Conservation (phyloP, 2,888 invertebrate genomes). For the Proisotoma minuta region DNA sequence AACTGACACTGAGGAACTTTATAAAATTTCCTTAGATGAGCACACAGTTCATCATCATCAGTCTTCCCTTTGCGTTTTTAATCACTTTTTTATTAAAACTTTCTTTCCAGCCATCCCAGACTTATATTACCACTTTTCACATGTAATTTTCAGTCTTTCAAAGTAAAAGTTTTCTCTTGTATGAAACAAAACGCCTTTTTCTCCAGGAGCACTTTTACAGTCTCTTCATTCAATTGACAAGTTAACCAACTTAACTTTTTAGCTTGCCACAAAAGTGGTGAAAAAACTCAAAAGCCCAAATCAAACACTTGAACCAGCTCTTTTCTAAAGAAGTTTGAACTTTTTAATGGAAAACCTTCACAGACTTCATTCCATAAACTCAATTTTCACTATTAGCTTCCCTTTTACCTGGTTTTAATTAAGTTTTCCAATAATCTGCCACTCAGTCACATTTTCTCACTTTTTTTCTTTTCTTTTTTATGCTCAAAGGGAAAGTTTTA, state of each 20-base stretch:
- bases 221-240: slow-evolving; percentile 13
- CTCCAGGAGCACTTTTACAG: slow-evolving; percentile 13
- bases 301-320: slow-evolving; percentile 17
- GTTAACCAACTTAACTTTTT: slow-evolving; percentile 18
- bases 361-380: neutral
- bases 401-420: neutral
- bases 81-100: slow-evolving; percentile 31
- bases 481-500: too few species aligned
- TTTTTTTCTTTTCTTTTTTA: neutral
- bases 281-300: slow-evolving; percentile 19
- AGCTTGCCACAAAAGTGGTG: slow-evolving; percentile 12
- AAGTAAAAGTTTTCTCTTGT: slow-evolving; percentile 2
- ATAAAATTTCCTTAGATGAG: slow-evolving; percentile 9
- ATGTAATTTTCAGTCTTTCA: slow-evolving; percentile 3
- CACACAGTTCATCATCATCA: slow-evolving; percentile 15
- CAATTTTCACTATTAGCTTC: neutral
- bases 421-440: slow-evolving; percentile 23
- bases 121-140: slow-evolving; percentile 26
- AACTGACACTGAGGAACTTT: slow-evolving; percentile 5
- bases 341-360: slow-evolving; percentile 9
- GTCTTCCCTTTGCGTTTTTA: slow-evolving; percentile 16
- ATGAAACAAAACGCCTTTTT: slow-evolving; percentile 28
- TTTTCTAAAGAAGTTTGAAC: neutral
- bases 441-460: slow-evolving; percentile 26
- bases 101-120: slow-evolving; percentile 18